Evolutionary conservation across 1,140 invertebrate species (phyloP).

Genomic region (Aphaenogaster floridana): DNA sequence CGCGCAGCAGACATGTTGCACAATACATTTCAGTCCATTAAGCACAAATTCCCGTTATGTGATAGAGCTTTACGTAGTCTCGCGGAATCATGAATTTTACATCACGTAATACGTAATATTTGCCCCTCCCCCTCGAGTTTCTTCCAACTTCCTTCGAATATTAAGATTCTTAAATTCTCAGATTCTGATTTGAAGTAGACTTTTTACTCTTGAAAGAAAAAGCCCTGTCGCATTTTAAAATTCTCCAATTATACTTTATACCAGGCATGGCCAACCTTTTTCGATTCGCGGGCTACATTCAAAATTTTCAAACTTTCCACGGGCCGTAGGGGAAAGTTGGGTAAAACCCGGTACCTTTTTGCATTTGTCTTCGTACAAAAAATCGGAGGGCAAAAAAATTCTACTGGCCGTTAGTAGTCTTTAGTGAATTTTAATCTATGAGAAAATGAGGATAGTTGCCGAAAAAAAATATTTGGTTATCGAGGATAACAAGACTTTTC

Average conservation of each 20-base stretch:
- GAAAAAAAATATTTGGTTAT: no score
- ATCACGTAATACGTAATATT: background rate
- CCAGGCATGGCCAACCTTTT: no score
- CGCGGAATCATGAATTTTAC: background rate
- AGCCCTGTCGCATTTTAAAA: background rate
- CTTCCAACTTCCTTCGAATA: background rate
- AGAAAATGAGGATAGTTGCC: no score
- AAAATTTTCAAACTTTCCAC: no score
- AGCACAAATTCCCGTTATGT: conserved; percentile 27
- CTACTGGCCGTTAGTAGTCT: no score
- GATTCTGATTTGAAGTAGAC: background rate
- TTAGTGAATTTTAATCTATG: no score
- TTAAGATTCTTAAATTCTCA: background rate
- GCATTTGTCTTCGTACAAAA: no score
- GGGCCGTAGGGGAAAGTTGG: no score
- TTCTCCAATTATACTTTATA: background rate
- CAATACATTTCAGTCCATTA: conserved; percentile 39
- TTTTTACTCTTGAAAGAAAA: background rate
- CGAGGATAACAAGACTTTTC: no score
- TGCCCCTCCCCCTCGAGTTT: background rate
- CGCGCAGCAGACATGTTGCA: background rate
- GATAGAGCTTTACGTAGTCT: conserved; percentile 18
- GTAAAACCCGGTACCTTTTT: no score
- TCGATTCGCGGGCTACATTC: no score
- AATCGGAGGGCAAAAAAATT: no score